Percentiles rank a stretch among this genome's conserved stretches.
Evolutionary conservation across 2,113 vertebrate species (phyloP).

Genomic region (Mirounga angustirostris): DNA sequence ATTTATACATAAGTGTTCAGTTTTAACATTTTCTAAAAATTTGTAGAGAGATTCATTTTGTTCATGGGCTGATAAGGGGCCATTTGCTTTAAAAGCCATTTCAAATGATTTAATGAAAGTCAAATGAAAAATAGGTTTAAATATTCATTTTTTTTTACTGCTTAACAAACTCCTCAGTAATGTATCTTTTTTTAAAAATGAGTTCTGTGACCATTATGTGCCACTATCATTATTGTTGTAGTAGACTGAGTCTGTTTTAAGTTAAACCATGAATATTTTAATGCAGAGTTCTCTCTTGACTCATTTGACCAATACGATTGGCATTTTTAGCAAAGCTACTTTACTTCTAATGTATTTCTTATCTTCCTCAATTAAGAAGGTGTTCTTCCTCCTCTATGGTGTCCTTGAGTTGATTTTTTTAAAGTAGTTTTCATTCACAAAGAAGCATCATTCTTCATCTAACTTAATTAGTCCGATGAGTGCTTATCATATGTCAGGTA

Average conservation of each 20-base stretch:
- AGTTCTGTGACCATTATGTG: constrained; percentile 22
- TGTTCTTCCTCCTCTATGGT: not conserved
- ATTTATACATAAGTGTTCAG: not conserved
- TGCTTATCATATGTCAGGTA: not conserved
- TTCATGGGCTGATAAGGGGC: not conserved
- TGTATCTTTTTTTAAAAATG: constrained; percentile 33
- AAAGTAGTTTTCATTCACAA: not conserved
- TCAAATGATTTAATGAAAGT: constrained; percentile 59
- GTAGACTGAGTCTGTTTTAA: not conserved
- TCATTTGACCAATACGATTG: not conserved
- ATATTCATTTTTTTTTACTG: constrained; percentile 29
- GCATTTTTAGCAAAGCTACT: constrained; percentile 25
- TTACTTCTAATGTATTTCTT: not conserved
- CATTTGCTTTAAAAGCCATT: constrained; percentile 50
- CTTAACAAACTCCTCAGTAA: not conserved
- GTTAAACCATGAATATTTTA: constrained; percentile 56
- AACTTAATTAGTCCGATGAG: not conserved
- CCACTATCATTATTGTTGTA: not conserved
- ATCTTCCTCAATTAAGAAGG: not conserved
- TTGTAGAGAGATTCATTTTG: constrained; percentile 19
- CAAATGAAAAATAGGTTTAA: constrained; percentile 39
- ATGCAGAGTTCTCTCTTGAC: constrained; percentile 18
- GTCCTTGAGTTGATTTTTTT: not conserved
- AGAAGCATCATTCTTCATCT: not conserved
- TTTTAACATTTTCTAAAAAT: constrained; percentile 31